Base-by-base conservation (phyloP, 1,140 invertebrate species). In the Aphaenogaster rudis region DNA sequence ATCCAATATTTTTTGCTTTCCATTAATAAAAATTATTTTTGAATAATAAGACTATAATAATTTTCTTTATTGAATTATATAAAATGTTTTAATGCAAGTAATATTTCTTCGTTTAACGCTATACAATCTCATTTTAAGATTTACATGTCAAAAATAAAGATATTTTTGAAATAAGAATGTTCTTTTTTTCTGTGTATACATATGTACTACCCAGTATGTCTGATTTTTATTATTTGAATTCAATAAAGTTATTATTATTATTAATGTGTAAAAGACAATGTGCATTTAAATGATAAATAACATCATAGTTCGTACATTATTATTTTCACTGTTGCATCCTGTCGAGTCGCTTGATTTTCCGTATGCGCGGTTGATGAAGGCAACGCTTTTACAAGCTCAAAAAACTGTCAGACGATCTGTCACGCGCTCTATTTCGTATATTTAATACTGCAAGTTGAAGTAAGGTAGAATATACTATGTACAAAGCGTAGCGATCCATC, bases 341-440 rank as follows among this genome's bases (percentile, higher is more conserved):
- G 11, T 66, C 69, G 50, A 50, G 17, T 11, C 13, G 15, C 21
- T 42, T 54, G 21, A 57, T 71, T 59, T 81, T 57, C 39, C 6
- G 28, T 17, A 42, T n/a, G 42, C 42, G 4, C 15, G 13, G n/a
- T n/a, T 59, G 17, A 82, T 39, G 45, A 74, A 76, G 69, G 45
- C 42, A 61, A 36, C 39, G 9, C 42, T 76, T 61, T n/a, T 61
- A 39, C 36, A 61, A 7, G 42, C 8, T 84, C 13, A 61, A 54
- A 50, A 21, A 84, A 50, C 28, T 74, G 52, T 74, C 28, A 33
- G 80, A 84, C 45, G 69, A 84, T 76, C 80, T 84, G 69, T 84
- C 69, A 76, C 80, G 42, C 15, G 42, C 42, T 63, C 45, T 50
- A 84, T 84, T 80, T 69, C 63, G 63, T 66, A 80, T 59, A 80